Evolutionary conservation across 2,113 vertebrate species (phyloP), one percentile per base, ranked within the genome.

Genomic region (Hucho hucho): DNA sequence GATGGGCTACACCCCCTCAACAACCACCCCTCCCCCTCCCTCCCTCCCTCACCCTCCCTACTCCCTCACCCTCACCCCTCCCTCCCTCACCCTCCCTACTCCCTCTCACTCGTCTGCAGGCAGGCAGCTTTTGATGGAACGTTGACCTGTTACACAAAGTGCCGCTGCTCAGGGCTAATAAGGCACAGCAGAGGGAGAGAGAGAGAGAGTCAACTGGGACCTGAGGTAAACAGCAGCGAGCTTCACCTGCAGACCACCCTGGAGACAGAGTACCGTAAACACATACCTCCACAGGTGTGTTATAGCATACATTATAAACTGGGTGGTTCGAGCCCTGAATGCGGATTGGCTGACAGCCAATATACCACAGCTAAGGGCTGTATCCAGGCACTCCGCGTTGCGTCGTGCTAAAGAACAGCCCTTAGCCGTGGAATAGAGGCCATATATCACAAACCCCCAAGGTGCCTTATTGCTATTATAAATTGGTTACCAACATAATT

Each of bases 141-240:
- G 87, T 84, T 93, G 88, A 90, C 90, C 87, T 74, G 79, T 79
- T 87, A 76, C 74, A 77, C 85, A 87, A 83, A 86, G 75, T 74
- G 65, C 66, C 76, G 78, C 69, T 2, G 4, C 24, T 75, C 64
- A 20, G 65, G 73, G 79, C 78, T 47, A 81, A 90, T 89, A 91
- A 87, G 59, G 72, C 71, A 74, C 47, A 68, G 64, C 77, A 84
- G 75, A 86, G 79, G 78, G 9, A 43, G 37, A 43, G 37, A 28
- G 20, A 80, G 6, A 32, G 64, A 64, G 29, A 28, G 37, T 28
- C 20, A 61, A 61, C 6, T 20, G 58, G 56, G 20, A 6, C 58
- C 43, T 49, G 28, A 7, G 56, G 63, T 49, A 75, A 90, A 92
- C 79, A 87, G 2, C 37, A 43, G 9, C 2, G 2, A 14, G 12